Evolutionary conservation across 2,888 invertebrate genomes (phyloP).

Genomic region (Drosophila nigricruria): DNA sequence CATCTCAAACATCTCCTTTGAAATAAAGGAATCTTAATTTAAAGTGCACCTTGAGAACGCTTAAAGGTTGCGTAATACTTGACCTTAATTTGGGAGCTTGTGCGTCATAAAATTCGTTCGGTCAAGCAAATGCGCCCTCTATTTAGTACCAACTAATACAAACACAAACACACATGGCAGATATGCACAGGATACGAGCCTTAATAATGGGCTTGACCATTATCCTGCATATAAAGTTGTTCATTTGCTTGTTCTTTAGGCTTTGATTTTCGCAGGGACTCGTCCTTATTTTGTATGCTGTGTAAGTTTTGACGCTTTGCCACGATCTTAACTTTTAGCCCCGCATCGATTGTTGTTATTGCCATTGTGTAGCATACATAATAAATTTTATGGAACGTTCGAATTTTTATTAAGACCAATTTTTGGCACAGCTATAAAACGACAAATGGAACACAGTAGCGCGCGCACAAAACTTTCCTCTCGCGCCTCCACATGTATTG

Average conservation of each 20-base stretch:
- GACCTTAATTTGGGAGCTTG: conserved; percentile 7
- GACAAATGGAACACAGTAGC: conserved; percentile 41
- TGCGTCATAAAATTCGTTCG: conserved; percentile 30
- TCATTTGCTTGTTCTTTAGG: conserved; percentile 63
- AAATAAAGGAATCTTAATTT: not conserved
- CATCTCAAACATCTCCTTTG: no score
- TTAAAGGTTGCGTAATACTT: conserved; percentile 15
- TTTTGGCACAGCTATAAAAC: conserved; percentile 74
- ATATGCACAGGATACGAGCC: conserved; percentile 40
- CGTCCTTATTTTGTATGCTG: conserved; percentile 52
- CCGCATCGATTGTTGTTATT: conserved; percentile 52
- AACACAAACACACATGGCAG: conserved; percentile 10
- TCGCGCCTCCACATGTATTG: conserved; percentile 23
- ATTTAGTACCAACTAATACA: conserved; percentile 20
- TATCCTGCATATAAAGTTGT: conserved; percentile 79
- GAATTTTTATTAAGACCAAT: conserved; percentile 77
- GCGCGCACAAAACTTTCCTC: conserved; percentile 37
- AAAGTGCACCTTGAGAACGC: conserved; percentile 7
- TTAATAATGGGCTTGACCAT: conserved; percentile 72
- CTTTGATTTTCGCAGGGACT: conserved; percentile 44
- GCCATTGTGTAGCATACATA: conserved; percentile 77
- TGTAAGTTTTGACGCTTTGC: conserved; percentile 44
- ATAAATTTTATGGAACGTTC: conserved; percentile 82
- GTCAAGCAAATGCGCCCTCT: conserved; percentile 33
- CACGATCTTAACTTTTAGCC: conserved; percentile 34